These are phyloP conservation scores for Symphodus melops DNA, from an alignment of 2,113 vertebrate genomes.

Conservation along the genomic window DNA sequence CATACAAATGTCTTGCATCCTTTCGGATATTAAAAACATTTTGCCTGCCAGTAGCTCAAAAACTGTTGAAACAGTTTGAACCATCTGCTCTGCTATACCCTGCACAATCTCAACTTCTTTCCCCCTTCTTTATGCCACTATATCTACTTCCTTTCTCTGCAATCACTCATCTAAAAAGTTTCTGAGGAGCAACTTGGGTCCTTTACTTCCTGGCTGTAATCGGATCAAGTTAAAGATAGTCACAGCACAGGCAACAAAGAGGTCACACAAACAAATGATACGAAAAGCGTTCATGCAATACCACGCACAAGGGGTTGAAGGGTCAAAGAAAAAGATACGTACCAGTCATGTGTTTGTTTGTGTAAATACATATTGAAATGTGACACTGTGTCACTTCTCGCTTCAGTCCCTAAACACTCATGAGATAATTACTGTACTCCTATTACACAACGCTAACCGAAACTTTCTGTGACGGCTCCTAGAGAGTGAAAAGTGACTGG, in stretches of 20 bases:
- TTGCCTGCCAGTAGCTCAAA: conserved; percentile 60
- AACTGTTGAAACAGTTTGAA: conserved; percentile 60
- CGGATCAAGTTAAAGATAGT: conserved; percentile 36
- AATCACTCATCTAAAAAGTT: conserved; percentile 46
- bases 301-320: not conserved
- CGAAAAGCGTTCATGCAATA: not conserved
- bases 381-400: not conserved
- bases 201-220: conserved; percentile 41
- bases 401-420: not conserved
- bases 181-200: conserved; percentile 41
- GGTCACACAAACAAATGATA: conserved; percentile 7
- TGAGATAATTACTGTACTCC: conserved; percentile 34
- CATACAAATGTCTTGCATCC: conserved; percentile 62
- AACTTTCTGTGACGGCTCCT: conserved; percentile 25
- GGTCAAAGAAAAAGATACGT: not conserved
- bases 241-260: conserved; percentile 1
- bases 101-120: conserved; percentile 29
- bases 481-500: conserved; percentile 28
- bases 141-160: conserved; percentile 1
- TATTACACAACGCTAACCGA: conserved; percentile 29
- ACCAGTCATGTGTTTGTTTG: not conserved
- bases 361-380: not conserved
- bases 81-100: conserved; percentile 59
- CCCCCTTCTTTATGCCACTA: conserved; percentile 5
- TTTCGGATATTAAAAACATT: conserved; percentile 64